Evolutionary conservation across 2,113 vertebrate species (phyloP).

Genomic region (Piaya cayana): DNA sequence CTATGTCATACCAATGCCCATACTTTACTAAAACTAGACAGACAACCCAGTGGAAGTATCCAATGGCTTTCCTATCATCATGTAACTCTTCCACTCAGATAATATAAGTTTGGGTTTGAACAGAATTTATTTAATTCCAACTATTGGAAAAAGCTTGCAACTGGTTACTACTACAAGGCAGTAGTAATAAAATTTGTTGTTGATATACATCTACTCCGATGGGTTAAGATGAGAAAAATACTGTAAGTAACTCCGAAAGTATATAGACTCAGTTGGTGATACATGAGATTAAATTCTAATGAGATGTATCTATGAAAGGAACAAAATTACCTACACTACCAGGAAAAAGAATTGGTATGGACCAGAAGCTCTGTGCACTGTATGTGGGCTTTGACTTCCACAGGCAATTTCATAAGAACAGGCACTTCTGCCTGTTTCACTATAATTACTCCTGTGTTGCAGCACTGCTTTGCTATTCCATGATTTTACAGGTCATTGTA

Average conservation of each 20-base stretch:
- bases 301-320: not conserved
- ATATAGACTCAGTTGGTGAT: not conserved
- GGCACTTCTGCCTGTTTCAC: not conserved
- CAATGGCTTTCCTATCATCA: not conserved
- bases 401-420: not conserved
- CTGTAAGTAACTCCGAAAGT: not conserved
- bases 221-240: not conserved
- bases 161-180: not conserved
- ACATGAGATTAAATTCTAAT: not conserved
- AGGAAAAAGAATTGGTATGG: not conserved
- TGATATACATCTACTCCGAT: not conserved
- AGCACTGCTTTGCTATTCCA: not conserved
- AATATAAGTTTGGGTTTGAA: not conserved
- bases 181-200: not conserved
- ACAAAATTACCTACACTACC: not conserved
- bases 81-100: not conserved
- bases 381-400: not conserved
- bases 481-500: not conserved
- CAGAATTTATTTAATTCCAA: not conserved
- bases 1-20: not conserved
- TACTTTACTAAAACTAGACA: not conserved
- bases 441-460: not conserved
- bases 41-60: not conserved
- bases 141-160: not conserved
- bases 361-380: not conserved